phyloP scores from a whole-genome alignment of 2,113 vertebrate species.

The Lophius piscatorius region DNA sequence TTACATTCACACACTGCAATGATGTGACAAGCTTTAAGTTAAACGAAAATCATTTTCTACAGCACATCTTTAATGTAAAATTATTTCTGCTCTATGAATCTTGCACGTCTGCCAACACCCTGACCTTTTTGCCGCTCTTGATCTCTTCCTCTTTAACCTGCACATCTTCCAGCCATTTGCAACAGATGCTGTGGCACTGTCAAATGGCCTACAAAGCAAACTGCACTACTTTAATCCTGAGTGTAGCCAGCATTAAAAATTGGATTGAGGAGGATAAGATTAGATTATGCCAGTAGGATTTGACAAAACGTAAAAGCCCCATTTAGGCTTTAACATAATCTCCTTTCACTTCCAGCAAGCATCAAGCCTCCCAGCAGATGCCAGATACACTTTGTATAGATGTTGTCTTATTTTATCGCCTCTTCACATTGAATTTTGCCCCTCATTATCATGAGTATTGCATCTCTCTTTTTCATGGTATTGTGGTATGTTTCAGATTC shows the following conservation, averaged over 20 bases:
- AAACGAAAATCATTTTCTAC: not conserved
- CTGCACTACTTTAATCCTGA: conserved; percentile 90
- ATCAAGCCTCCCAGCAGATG: conserved; percentile 84
- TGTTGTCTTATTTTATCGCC: conserved; percentile 80
- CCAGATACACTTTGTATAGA: conserved; percentile 65
- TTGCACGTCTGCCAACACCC: conserved; percentile 6
- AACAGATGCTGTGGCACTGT: conserved; percentile 87
- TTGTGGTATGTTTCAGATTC: conserved; percentile 59
- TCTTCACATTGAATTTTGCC: conserved; percentile 72
- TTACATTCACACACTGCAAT: not conserved
- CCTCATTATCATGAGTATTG: conserved; percentile 64
- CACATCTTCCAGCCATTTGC: conserved; percentile 67
- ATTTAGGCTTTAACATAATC: conserved; percentile 95
- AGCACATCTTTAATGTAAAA: not conserved
- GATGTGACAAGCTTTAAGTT: too few species aligned
- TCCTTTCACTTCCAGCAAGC: conserved; percentile 86
- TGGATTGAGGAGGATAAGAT: conserved; percentile 98
- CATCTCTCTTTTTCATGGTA: conserved; percentile 35
- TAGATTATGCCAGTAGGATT: conserved; percentile 96
- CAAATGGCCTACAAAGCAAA: conserved; percentile 88
- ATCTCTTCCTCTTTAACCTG: conserved; percentile 34
- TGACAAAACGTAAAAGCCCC: conserved; percentile 91
- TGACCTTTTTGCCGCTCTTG: conserved; percentile 32
- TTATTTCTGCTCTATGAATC: not conserved
- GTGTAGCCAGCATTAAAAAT: conserved; percentile 99